A percentile compares a stretch with the other conserved stretches of the same genome.
Conservation (phyloP, 1,140 invertebrate genomes). For the Alviniconcha marisindica region DNA sequence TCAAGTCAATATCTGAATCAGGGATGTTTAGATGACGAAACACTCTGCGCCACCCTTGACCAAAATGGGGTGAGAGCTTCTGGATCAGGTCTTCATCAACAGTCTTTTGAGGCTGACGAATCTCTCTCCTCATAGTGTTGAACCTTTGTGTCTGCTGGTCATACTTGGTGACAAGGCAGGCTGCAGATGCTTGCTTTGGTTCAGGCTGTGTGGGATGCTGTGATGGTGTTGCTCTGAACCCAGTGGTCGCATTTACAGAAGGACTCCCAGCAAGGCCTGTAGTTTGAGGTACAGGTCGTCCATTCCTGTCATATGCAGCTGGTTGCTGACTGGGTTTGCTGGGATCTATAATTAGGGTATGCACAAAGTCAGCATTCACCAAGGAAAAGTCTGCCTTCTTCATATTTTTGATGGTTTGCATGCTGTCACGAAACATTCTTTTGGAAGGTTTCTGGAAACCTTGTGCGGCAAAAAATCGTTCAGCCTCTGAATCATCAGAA, state of each 20-base stretch:
- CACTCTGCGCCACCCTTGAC: conserved; percentile 21
- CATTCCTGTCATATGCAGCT: neutral
- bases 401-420: neutral
- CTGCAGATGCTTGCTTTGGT: neutral
- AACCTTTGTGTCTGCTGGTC: neutral
- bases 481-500: neutral
- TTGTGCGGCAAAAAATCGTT: neutral
- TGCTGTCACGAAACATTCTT: neutral
- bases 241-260: too few species aligned
- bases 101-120: neutral
- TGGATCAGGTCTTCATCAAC: neutral
- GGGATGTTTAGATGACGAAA: neutral
- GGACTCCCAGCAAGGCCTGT: too few species aligned
- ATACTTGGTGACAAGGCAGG: neutral
- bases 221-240: neutral
- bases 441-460: neutral
- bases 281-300: neutral
- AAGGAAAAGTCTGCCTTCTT: neutral
- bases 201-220: neutral
- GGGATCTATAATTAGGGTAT: neutral
- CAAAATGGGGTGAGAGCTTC: neutral
- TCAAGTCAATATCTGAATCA: conserved; percentile 19
- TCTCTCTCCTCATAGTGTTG: neutral
- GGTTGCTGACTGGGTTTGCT: neutral
- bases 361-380: neutral